phyloP scores from a whole-genome alignment of 1,140 invertebrate species.

The Zaprionus vittiger region DNA sequence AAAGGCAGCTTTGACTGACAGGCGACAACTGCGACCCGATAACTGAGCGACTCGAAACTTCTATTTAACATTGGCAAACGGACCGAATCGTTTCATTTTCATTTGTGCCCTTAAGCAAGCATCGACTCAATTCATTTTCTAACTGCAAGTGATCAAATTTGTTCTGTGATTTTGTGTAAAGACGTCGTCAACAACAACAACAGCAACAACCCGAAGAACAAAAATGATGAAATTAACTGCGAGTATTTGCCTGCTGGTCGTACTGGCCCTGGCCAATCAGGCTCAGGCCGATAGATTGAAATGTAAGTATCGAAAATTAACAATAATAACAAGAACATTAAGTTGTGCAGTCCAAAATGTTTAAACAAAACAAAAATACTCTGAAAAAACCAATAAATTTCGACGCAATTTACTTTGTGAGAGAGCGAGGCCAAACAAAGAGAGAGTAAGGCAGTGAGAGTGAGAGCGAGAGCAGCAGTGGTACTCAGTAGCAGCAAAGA shows the following conservation, averaged over 20 bases:
- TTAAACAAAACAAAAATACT: conserved; percentile 61
- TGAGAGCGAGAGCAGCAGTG: background rate
- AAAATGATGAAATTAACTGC: conserved; percentile 75
- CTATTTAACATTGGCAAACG: conserved; percentile 71
- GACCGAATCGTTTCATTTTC: conserved; percentile 71
- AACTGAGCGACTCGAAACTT: conserved; percentile 43
- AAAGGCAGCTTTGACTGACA: conserved; percentile 87
- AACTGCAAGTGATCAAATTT: conserved; percentile 67
- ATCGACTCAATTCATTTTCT: conserved; percentile 44
- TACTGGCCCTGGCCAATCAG: conserved; percentile 57
- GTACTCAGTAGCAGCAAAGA: background rate
- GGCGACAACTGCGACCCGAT: conserved; percentile 23
- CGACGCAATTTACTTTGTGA: conserved; percentile 62
- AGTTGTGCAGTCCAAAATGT: background rate
- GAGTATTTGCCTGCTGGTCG: conserved; percentile 66
- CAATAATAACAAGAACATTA: background rate
- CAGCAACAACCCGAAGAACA: conserved; percentile 49
- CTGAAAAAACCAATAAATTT: conserved; percentile 60
- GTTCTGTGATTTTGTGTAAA: conserved; percentile 81
- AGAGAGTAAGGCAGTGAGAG: conserved; percentile 8
- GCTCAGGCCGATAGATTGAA: conserved; percentile 63
- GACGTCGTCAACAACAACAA: conserved; percentile 58
- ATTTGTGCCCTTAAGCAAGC: conserved; percentile 72
- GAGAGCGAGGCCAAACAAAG: conserved; percentile 36
- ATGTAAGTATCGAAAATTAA: conserved; percentile 57